Conservation (phyloP, 2,113 vertebrate species). For the Glaucomys volans region DNA sequence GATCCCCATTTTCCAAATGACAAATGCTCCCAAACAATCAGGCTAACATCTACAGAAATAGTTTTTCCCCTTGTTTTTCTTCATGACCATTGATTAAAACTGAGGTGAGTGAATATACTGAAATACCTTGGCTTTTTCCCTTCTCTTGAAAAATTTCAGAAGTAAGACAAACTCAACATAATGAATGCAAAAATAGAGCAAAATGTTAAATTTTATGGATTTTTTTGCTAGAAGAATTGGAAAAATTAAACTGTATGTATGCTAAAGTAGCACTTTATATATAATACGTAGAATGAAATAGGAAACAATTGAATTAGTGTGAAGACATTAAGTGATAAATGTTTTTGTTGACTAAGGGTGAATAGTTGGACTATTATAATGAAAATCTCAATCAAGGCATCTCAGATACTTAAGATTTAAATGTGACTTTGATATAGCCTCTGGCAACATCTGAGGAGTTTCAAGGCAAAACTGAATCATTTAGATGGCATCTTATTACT, state of each 20-base stretch:
- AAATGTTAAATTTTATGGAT: slow-evolving; percentile 59
- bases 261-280: slow-evolving; percentile 57
- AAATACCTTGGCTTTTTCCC: slow-evolving; percentile 24
- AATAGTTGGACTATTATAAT: slow-evolving; percentile 62
- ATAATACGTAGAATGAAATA: slow-evolving; percentile 64
- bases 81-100: background rate
- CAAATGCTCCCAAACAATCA: background rate
- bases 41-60: background rate
- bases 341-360: slow-evolving; percentile 76
- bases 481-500: slow-evolving; percentile 64
- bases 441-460: slow-evolving; percentile 55
- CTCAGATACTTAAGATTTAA: slow-evolving; percentile 62
- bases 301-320: slow-evolving; percentile 75
- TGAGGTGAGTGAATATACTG: background rate
- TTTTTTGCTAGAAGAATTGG: slow-evolving; percentile 64
- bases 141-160: slow-evolving; percentile 23
- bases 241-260: slow-evolving; percentile 12
- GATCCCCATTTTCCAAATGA: background rate
- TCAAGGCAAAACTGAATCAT: slow-evolving; percentile 43
- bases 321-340: slow-evolving; percentile 68
- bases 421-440: slow-evolving; percentile 63
- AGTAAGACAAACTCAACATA: background rate
- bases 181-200: slow-evolving; percentile 54
- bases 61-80: background rate
- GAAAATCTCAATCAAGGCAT: slow-evolving; percentile 68